Evolutionary conservation across 2,888 invertebrate species (phyloP), one percentile per base, ranked within the genome.

Genomic region (Amphipyra tragopoginis): DNA sequence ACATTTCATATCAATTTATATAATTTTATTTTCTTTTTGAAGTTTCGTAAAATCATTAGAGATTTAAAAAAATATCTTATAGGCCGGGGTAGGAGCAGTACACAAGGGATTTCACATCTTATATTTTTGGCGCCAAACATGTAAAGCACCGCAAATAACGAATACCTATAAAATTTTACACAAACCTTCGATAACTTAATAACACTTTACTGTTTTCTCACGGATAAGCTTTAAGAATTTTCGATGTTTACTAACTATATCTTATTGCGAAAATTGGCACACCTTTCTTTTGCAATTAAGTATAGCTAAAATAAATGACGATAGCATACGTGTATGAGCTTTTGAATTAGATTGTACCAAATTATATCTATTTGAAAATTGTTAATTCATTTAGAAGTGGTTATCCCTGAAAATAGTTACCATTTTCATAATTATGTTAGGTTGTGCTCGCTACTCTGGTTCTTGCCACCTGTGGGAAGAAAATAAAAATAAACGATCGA

Each of bases 371-470:
- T 76, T 74, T 63, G 58, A 61, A 68, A 72, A 78, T 74, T 77
- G 62, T 52, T 63, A 68, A 67, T 78, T 81, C 75, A 74, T 81
- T 82, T 86, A 89, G 87, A 87, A 86, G 90, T 92, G 89, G 82
- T 87, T 88, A 88, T 93, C 94, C 94, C 94, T 93, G 92, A 90
- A 87, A 92, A 93, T 93, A 94, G 94, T 94, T 94, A 94, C 94
- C 94, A 94, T 93, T 92, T 91, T 91, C 88, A 88, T 91, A 80
- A 77, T 72, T 86, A 79, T 82, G 86, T 93, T 93, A 93, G 90
- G 87, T 89, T 90, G 86, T 91, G 90, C 93, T 93, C 89, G 86
- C 93, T 94, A 90, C 94, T 93, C 93, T 93, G 93, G 93, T 89
- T 85, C 90, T 93, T 92, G 93, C 91, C 92, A 93, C 87, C 87